Base-by-base conservation (phyloP, 2,113 vertebrate species). In the Ictidomys tridecemlineatus region DNA sequence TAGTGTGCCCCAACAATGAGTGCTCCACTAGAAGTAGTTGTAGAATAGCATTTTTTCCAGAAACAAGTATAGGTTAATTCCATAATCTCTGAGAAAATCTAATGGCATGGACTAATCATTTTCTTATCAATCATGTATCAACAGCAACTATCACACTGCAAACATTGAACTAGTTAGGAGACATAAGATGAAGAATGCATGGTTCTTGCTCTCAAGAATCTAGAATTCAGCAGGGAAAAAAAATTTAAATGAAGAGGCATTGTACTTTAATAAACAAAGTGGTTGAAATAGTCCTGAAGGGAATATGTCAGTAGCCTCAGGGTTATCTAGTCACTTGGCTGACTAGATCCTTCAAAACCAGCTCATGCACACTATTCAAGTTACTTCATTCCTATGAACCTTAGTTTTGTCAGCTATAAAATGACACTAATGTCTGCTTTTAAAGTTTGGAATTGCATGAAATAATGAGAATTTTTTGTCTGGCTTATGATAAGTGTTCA, bases 321-420 rank as follows among this genome's bases (percentile, higher is more conserved):
- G 67, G 45, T 10, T 48, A 22, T 72, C 6, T 28, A 91, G n/a
- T 13, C 34, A 39, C 74, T 58, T 69, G 53, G 30, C 56, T 85
- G 3, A 56, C 4, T 39, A 34, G 4, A 85, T 85, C 28, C 32
- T 92, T 88, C 39, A 91, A 90, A 28, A 77, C n/a, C 48, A 78
- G 8, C 24, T 56, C 34, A 72, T 28, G 22, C 1, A 85, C 22
- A 30, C 24, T 89, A 72, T 70, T 22, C 24, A 77, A 80, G 72
- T 78, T 78, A 83, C 17, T 96, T 80, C 85, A 18, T 83, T 65
- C 17, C 22, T 69, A 77, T 63, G 45, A 95, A 34, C 45, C 73
- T 82, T 65, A 77, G 32, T 82, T 94, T 96, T 37, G 90, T 96
- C 78, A 93, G 5, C 20, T 93, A 42, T 77, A 39, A 95, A 95